Conservation (phyloP, 2,113 vertebrate species). For the Microtus richardsoni region DNA sequence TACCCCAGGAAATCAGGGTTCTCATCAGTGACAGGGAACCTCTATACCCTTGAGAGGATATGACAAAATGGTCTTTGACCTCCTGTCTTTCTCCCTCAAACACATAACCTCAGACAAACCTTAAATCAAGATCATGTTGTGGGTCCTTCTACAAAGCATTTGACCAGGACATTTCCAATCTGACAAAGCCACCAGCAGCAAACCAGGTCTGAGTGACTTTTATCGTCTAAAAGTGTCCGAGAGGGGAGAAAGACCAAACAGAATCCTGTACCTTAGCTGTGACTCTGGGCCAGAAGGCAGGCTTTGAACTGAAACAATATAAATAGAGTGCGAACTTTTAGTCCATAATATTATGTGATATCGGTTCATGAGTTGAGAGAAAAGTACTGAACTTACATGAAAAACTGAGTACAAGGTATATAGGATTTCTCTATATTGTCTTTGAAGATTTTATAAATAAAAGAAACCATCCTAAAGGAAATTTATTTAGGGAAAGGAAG, state of each 20-base stretch:
- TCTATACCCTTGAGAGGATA: neutral
- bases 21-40: no score
- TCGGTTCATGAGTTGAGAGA: neutral
- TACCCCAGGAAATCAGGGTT: neutral
- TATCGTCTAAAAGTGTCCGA: neutral
- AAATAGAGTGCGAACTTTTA: neutral
- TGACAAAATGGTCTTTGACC: neutral
- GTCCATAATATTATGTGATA: neutral
- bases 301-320: neutral
- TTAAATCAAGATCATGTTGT: neutral
- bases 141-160: neutral
- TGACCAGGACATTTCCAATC: neutral
- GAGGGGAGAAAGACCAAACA: neutral
- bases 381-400: neutral
- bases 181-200: neutral
- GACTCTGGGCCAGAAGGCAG: neutral
- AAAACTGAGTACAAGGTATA: neutral
- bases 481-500: conserved; percentile 6
- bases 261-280: neutral
- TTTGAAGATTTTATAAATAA: neutral
- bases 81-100: neutral
- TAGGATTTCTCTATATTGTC: neutral
- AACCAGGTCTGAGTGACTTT: neutral
- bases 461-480: neutral
- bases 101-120: neutral